Base-by-base conservation (phyloP, 2,888 invertebrate genomes). In the Morpho helenor region DNA sequence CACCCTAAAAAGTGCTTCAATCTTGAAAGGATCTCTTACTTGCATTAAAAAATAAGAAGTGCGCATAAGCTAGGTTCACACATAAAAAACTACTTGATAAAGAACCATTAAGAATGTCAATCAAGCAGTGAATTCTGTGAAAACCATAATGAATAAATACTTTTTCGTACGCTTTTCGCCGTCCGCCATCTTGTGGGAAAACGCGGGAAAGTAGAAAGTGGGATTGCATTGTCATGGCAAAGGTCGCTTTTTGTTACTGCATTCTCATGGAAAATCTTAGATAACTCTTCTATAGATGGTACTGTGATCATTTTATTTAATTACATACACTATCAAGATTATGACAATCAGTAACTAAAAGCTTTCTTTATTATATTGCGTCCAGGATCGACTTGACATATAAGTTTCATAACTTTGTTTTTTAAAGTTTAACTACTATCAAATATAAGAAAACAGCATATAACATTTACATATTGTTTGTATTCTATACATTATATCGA, bases 151-250 rank as follows among this genome's bases (percentile, higher is more conserved):
- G 49, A 53, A 58, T 49, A 39, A 53, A 58, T 49, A 39, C 54
- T 67, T 68, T 68, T 68, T 63, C 65, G 62, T 61, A 61, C 65
- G 64, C 63, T 70, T 68, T 69, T 82, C 77, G 73, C 60, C 65
- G 31, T 39, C 65, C 73, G 70, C 72, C 72, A 70, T 70, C 66
- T 74, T 76, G 82, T 85, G 84, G 75, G 84, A 87, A 85, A 71
- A 64, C 71, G 72, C 76, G 80, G 80, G 87, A 88, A 88, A 87
- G 87, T 89, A 79, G 88, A 88, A 89, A 89, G 88, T 82, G 77
- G 70, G 71, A 50, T 71, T 71, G 66, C 73, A 88, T 87, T 87
- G 87, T 86, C 85, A 87, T 75, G 84, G 84, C 75, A 82, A 77
- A 79, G 83, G 82, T 77, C 78, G 76, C 66, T 70, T 77, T 80